phyloP scores from a whole-genome alignment of 2,888 invertebrate species.

The Acronicta alni region DNA sequence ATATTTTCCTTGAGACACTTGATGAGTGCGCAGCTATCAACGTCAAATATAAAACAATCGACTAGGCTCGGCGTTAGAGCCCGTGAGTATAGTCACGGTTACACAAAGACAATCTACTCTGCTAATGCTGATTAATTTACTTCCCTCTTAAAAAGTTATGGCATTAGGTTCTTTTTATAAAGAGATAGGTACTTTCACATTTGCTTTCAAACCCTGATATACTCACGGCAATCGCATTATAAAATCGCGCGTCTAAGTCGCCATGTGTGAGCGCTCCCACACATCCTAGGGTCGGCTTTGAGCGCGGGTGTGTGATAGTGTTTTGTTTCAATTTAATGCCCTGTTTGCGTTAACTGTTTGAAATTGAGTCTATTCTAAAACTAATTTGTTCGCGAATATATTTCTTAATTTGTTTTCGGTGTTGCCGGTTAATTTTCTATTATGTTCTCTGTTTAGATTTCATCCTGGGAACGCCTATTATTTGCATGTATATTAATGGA shows the following conservation, averaged over 20 bases:
- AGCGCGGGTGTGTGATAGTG: slow-evolving; percentile 44
- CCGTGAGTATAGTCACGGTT: too few species aligned
- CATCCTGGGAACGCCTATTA: slow-evolving; percentile 27
- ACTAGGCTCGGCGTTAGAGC: too few species aligned
- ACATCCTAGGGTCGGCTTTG: slow-evolving; percentile 40
- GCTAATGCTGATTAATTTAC: too few species aligned
- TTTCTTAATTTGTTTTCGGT: slow-evolving; percentile 54
- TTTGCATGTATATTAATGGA: slow-evolving; percentile 25
- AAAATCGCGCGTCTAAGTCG: slow-evolving; percentile 36
- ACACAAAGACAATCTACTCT: too few species aligned
- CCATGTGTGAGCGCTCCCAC: slow-evolving; percentile 47
- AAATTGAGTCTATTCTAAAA: slow-evolving; percentile 55
- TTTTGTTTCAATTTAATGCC: slow-evolving; percentile 64
- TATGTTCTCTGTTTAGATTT: slow-evolving; percentile 42
- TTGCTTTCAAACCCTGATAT: neutral
- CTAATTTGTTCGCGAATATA: slow-evolving; percentile 51
- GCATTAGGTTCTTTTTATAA: too few species aligned
- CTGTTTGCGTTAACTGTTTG: slow-evolving; percentile 57
- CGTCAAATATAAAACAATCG: too few species aligned
- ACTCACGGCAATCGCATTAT: slow-evolving; percentile 31
- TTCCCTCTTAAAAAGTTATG: too few species aligned
- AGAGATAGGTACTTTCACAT: too few species aligned
- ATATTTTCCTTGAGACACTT: too few species aligned
- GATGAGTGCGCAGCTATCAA: too few species aligned
- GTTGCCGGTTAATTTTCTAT: slow-evolving; percentile 50